These are phyloP conservation scores for Empis livida DNA, from an alignment of 2,888 invertebrate species.

Conservation along the genomic window DNA sequence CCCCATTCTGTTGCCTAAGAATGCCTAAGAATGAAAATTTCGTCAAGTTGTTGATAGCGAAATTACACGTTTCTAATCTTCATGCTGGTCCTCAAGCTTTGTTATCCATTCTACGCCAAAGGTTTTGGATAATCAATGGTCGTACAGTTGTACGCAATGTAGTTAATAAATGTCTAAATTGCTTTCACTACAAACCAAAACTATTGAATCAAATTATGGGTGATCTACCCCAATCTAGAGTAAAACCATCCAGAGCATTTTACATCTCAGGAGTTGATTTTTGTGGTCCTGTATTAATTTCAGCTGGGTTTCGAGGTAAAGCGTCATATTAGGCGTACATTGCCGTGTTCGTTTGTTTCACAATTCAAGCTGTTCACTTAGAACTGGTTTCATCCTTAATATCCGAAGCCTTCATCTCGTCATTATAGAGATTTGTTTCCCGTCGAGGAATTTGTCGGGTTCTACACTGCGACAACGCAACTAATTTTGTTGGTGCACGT, in stretches of 20 bases:
- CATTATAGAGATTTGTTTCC: conserved; percentile 10
- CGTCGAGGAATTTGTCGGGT: conserved; percentile 9
- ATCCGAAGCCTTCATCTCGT: conserved; percentile 9
- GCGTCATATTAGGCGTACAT: conserved; percentile 8
- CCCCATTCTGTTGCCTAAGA: background rate
- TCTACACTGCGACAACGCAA: conserved; percentile 12
- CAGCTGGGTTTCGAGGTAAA: conserved; percentile 1
- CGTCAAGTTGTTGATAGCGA: background rate
- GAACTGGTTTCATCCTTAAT: conserved; percentile 13
- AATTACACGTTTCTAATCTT: background rate
- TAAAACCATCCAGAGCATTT: conserved; percentile 6
- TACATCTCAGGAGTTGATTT: conserved; percentile 8
- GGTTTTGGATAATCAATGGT: conserved; percentile 5
- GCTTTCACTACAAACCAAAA: conserved; percentile 9
- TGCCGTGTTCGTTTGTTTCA: conserved; percentile 10
- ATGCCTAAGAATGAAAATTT: background rate
- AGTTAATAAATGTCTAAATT: conserved; percentile 8
- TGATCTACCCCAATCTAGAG: conserved; percentile 9
- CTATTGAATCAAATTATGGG: conserved; percentile 12
- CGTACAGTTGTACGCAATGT: conserved; percentile 7
- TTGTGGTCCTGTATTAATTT: conserved; percentile 6
- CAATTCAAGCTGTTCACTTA: conserved; percentile 11
- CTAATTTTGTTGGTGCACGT: conserved; percentile 12
- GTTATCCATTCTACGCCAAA: background rate
- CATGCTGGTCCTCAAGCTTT: background rate